phyloP scores from a whole-genome alignment of 2,888 invertebrate species.

The Melanostoma scalare region DNA sequence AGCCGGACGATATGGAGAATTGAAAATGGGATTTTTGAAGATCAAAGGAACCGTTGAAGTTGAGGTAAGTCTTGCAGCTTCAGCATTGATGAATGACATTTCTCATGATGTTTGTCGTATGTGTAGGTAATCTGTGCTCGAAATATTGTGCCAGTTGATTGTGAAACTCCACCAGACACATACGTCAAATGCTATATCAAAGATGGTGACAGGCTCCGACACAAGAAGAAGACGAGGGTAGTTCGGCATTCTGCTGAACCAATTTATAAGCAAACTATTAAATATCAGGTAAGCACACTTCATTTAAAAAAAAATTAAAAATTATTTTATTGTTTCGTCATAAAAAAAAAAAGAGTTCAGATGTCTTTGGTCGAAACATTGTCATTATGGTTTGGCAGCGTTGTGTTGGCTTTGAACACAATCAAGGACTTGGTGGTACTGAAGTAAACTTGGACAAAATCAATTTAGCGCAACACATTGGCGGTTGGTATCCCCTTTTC shows the following conservation, averaged over 20 bases:
- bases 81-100: not conserved
- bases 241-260: conserved; percentile 92
- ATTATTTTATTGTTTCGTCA: not conserved
- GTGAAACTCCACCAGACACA: conserved; percentile 91
- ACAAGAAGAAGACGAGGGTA: conserved; percentile 95
- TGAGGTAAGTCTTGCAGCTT: conserved; percentile 84
- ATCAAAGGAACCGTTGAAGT: conserved; percentile 96
- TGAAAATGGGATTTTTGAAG: conserved; percentile 93
- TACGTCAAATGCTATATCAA: conserved; percentile 97
- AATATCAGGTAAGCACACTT: conserved; percentile 86
- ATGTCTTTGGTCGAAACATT: conserved; percentile 90
- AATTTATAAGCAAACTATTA: conserved; percentile 93
- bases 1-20: conserved; percentile 89
- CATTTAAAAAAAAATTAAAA: not conserved
- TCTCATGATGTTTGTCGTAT: not conserved
- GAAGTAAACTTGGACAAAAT: conserved; percentile 93
- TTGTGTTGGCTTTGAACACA: conserved; percentile 93
- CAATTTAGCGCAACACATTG: conserved; percentile 88
- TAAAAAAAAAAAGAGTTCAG: conserved; percentile 84
- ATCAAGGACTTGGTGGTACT: conserved; percentile 90
- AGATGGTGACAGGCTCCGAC: conserved; percentile 93
- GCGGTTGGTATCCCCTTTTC: conserved; percentile 96
- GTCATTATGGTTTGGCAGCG: conserved; percentile 97
- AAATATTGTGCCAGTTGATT: conserved; percentile 87
- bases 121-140: conserved; percentile 86